A percentile compares a stretch with the other conserved stretches of the same genome.
Conservation (phyloP, 2,797 vertebrate species). For the Babyrousa celebensis region DNA sequence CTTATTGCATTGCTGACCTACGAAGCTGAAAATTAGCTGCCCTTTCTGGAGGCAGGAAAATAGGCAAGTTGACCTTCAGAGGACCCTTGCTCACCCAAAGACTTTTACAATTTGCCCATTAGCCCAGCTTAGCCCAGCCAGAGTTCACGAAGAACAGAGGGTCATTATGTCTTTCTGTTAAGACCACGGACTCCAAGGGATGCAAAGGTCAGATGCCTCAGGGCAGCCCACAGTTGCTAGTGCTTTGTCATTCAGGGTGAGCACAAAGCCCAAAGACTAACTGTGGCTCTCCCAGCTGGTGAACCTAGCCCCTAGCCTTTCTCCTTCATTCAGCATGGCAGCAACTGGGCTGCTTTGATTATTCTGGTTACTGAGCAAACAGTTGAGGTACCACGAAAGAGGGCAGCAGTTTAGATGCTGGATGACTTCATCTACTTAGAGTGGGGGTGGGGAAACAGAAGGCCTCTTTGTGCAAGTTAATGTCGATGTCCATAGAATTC, state of each 20-base stretch:
- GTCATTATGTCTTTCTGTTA: slow-evolving; percentile 80
- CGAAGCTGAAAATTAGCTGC: slow-evolving; percentile 53
- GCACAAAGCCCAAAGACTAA: slow-evolving; percentile 70
- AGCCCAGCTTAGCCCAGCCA: slow-evolving; percentile 71
- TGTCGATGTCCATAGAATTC: not conserved
- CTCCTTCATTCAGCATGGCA: not conserved
- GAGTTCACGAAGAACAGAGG: slow-evolving; percentile 78
- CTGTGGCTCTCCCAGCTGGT: slow-evolving; percentile 59
- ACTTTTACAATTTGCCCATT: slow-evolving; percentile 58
- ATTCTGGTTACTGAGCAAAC: slow-evolving; percentile 43
- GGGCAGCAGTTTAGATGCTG: not conserved
- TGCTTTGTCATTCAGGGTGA: slow-evolving; percentile 71
- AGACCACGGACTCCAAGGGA: slow-evolving; percentile 67
- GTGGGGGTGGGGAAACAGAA: not conserved
- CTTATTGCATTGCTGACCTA: slow-evolving; percentile 26
- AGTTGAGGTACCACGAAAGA: not conserved
- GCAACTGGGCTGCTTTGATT: slow-evolving; percentile 24
- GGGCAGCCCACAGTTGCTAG: slow-evolving; percentile 63
- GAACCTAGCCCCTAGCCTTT: slow-evolving; percentile 23
- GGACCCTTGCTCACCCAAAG: slow-evolving; percentile 55
- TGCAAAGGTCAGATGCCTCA: slow-evolving; percentile 83
- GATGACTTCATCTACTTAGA: not conserved
- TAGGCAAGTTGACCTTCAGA: slow-evolving; percentile 61
- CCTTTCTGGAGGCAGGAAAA: slow-evolving; percentile 68
- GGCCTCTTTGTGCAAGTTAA: not conserved